A percentile compares a stretch with the other conserved stretches of the same genome.
phyloP scores from a whole-genome alignment of 2,797 vertebrate species.

The Eurystomus glaucurus region DNA sequence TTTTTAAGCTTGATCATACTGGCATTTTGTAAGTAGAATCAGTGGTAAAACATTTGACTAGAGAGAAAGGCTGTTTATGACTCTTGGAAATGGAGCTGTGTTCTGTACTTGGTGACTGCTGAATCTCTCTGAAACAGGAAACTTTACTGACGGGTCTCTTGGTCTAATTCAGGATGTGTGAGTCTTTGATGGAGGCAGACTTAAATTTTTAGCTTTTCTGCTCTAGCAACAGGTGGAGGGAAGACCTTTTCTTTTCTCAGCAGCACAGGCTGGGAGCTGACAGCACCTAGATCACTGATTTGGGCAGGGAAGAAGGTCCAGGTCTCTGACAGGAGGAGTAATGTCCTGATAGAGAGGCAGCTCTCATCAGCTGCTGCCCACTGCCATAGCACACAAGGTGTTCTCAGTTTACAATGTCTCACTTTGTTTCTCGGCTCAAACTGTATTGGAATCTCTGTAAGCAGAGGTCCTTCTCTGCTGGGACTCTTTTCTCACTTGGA shows the following conservation, averaged over 20 bases:
- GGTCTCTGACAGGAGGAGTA: not conserved
- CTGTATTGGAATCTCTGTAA: rapidly evolving
- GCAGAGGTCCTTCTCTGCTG: not conserved
- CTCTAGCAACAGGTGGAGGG: not conserved
- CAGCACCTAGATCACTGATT: not conserved
- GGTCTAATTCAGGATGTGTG: not conserved
- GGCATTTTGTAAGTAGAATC: not conserved
- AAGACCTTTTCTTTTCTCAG: not conserved
- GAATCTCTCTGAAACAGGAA: not conserved
- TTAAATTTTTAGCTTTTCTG: not conserved
- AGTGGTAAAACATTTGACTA: not conserved
- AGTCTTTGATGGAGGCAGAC: not conserved
- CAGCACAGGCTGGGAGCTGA: not conserved
- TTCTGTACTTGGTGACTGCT: not conserved
- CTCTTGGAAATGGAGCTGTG: not conserved
- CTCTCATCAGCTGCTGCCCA: not conserved
- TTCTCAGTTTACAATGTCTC: not conserved
- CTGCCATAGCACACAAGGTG: not conserved
- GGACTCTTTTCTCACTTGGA: not conserved
- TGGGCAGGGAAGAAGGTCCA: not conserved
- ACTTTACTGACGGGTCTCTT: not conserved
- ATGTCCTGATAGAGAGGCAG: rapidly evolving
- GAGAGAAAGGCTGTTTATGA: not conserved
- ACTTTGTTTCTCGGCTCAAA: not conserved
- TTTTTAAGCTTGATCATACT: not conserved